These are phyloP conservation scores for Eurois occulta DNA, from an alignment of 2,888 invertebrate species.

Conservation along the genomic window DNA sequence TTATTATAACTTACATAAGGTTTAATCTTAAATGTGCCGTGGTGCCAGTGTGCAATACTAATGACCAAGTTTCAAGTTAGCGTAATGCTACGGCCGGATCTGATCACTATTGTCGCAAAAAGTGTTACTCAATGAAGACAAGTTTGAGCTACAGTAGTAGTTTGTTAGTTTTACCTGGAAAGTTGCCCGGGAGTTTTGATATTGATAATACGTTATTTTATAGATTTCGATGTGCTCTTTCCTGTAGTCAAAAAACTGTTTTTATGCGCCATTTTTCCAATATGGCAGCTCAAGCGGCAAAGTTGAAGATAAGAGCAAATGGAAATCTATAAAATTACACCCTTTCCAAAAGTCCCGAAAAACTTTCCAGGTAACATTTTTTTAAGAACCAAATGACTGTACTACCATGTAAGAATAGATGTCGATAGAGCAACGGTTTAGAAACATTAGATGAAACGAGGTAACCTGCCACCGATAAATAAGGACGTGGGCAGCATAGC, in stretches of 20 bases:
- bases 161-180: no score
- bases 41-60: slow-evolving; percentile 32
- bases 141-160: not conserved
- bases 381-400: not conserved
- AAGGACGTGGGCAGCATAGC: not conserved
- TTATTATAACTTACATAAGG: slow-evolving; percentile 62
- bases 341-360: not conserved
- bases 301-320: no score
- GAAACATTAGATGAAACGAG: no score
- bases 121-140: not conserved
- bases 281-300: not conserved
- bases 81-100: slow-evolving; percentile 14
- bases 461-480: not conserved
- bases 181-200: no score
- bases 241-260: not conserved
- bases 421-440: not conserved
- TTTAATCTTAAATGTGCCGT: slow-evolving; percentile 21
- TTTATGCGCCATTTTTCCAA: not conserved
- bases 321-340: no score
- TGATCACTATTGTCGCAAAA: not conserved
- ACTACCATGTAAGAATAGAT: not conserved
- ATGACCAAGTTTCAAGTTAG: slow-evolving; percentile 21
- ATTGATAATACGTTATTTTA: no score
- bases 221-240: not conserved
- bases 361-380: not conserved